Conservation (phyloP, 2,113 vertebrate species). For the Rhea americana region DNA sequence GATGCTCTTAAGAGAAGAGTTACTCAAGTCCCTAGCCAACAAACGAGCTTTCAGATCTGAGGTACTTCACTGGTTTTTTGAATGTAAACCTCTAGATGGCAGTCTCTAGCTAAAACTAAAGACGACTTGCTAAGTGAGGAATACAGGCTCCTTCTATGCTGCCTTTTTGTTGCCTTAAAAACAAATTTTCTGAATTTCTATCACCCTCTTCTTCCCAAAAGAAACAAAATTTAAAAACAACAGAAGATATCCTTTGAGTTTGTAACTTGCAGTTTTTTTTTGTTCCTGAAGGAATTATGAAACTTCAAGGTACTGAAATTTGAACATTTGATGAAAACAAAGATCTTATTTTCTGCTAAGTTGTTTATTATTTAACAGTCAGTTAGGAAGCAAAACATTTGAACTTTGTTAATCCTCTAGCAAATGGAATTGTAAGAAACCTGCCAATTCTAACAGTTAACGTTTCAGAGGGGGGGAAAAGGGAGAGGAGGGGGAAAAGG, state of each 20-base stretch:
- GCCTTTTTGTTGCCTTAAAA: neutral
- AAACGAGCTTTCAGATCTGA: slow-evolving; percentile 85
- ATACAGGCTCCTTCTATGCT: neutral
- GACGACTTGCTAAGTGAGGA: neutral
- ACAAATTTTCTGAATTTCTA: neutral
- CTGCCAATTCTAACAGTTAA: neutral
- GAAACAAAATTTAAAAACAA: neutral
- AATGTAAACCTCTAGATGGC: slow-evolving; percentile 63
- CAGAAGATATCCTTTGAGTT: neutral
- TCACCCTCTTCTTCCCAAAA: neutral
- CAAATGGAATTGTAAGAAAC: neutral
- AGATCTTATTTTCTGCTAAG: neutral
- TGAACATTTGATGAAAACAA: neutral
- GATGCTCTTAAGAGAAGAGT: slow-evolving; percentile 95
- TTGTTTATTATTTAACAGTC: neutral
- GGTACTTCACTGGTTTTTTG: slow-evolving; percentile 69
- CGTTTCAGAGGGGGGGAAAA: too few species aligned
- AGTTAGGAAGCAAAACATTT: neutral
- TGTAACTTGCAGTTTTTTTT: neutral
- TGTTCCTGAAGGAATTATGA: neutral
- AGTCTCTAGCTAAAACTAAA: neutral
- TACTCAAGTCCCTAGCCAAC: slow-evolving; percentile 91
- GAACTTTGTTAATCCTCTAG: neutral
- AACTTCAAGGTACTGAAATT: neutral
- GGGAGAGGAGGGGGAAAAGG: too few species aligned